phyloP scores from a whole-genome alignment of 2,797 vertebrate species.

The Eleutherodactylus coqui region DNA sequence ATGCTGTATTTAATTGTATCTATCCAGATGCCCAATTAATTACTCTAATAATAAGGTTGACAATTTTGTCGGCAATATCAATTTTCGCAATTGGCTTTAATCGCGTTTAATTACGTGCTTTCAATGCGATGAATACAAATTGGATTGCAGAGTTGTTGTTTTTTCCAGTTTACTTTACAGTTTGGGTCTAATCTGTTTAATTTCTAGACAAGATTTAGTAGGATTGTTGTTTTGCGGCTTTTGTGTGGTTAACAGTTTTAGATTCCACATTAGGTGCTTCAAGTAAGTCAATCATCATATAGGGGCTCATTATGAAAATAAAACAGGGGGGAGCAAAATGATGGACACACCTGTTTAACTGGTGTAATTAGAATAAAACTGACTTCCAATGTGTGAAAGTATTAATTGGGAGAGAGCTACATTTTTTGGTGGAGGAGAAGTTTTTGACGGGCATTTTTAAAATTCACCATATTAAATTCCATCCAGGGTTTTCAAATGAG shows the following conservation, averaged over 20 bases:
- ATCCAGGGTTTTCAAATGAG: too few relatives aligned
- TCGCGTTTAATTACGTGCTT: slow-evolving; percentile 22
- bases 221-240: background rate
- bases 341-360: too few relatives aligned
- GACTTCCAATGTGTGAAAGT: too few relatives aligned
- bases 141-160: background rate
- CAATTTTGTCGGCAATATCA: slow-evolving; percentile 22
- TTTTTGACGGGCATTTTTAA: too few relatives aligned
- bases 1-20: slow-evolving; percentile 17
- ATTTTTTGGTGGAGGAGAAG: too few relatives aligned
- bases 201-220: background rate
- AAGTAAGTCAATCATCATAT: too few relatives aligned
- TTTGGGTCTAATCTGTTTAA: background rate
- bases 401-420: too few relatives aligned
- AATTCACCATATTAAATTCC: too few relatives aligned
- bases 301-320: too few relatives aligned
- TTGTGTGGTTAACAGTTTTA: background rate
- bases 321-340: too few relatives aligned
- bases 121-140: slow-evolving; percentile 12
- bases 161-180: background rate
- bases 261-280: background rate
- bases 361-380: too few relatives aligned
- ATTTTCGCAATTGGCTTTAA: slow-evolving; percentile 45
- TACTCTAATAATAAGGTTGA: slow-evolving; percentile 47
- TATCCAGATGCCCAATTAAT: slow-evolving; percentile 54